phyloP scores from a whole-genome alignment of 2,113 vertebrate species.

The Dipodomys spectabilis region DNA sequence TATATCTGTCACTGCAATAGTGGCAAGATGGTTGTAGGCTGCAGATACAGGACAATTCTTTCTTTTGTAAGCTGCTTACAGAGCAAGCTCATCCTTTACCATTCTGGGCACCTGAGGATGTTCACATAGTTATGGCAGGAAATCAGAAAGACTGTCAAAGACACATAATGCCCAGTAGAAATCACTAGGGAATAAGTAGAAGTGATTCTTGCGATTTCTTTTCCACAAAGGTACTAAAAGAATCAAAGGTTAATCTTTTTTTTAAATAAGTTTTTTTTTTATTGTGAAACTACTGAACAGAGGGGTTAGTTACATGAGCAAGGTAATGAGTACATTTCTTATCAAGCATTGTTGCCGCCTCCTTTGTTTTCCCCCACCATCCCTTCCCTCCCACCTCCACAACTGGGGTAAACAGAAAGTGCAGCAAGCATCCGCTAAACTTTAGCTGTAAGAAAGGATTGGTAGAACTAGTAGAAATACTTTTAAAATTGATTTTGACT shows the following conservation, averaged over 20 bases:
- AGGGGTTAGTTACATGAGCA: no score
- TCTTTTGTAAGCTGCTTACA: background rate
- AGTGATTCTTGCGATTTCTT: background rate
- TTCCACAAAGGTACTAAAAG: background rate
- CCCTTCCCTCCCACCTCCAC: no score
- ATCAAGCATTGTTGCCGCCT: no score
- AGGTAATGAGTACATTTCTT: no score
- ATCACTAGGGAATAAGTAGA: background rate
- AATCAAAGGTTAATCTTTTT: background rate
- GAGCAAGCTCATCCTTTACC: background rate
- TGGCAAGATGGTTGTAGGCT: background rate
- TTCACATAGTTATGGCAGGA: background rate
- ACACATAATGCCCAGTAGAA: background rate
- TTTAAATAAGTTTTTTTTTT: no score
- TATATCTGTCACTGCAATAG: background rate
- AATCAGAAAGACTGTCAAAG: background rate
- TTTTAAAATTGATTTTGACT: slow-evolving; percentile 25
- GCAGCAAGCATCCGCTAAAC: background rate
- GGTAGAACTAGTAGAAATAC: background rate
- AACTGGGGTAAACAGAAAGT: background rate
- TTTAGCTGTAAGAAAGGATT: slow-evolving; percentile 5
- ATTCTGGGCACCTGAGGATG: background rate
- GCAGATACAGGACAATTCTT: background rate
- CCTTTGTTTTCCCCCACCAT: no score
- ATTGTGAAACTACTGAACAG: no score